Evolutionary conservation across 2,888 invertebrate species (phyloP), one percentile per base, ranked within the genome.

Genomic region (Ptychoptera albimana): DNA sequence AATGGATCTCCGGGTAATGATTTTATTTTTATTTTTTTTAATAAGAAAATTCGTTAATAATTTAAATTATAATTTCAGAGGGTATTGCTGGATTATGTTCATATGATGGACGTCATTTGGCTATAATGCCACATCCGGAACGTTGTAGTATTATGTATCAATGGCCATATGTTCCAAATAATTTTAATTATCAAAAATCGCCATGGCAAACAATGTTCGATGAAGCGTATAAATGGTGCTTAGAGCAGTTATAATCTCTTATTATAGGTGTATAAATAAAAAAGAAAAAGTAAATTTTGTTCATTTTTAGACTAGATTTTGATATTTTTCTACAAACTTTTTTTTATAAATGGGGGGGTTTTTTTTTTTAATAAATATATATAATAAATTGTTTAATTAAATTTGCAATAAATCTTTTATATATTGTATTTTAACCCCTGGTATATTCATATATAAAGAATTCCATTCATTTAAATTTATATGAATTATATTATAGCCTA

Each of bases 91-190:
- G 85, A 11, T 66, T 97, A 45, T 85, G 91, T 54, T 96, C 96
- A 0, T 57, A 63, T 1, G 82, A 96, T 67, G 97, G 96, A 0
- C 77, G 96, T 5, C 96, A 97, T 66, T 71, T 96, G 53, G 97
- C 94, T 1, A 77, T 97, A 75, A 98, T 98, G 97, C 97, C 97
- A 2, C 97, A 98, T 70, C 96, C 97, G 0, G 97, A 98, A 67
- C 75, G 96, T 49, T 89, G 88, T 58, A 78, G 84, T 48, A 72
- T 85, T 53, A 77, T 80, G 52, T 93, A 89, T 83, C 94, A 96
- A 64, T 89, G 92, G 79, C 82, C 92, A 1, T 78, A 79, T 58
- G 64, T 68, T 51, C 77, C 77, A 8, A 59, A 64, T 8, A 61
- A 63, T 44, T 73, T 74, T 60, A 53, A 57, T 23, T 67, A 71